phyloP scores from a whole-genome alignment of 2,888 invertebrate genomes.

The Phrixothrix hirtus region DNA sequence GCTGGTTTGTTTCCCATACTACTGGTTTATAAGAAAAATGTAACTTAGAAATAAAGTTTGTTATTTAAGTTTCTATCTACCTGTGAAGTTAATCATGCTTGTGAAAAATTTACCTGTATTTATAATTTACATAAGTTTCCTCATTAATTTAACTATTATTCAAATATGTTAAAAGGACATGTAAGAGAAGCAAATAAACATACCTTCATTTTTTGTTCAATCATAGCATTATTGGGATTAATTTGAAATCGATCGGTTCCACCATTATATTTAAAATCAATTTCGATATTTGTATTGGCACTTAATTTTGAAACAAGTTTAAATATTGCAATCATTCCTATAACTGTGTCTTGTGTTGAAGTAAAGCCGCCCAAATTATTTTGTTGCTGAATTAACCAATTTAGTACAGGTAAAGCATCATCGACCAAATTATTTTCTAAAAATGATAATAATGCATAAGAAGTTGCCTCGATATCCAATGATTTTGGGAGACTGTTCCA shows the following conservation, averaged over 20 bases:
- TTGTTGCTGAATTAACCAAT: constrained; percentile 73
- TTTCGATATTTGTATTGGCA: constrained; percentile 54
- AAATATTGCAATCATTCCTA: constrained; percentile 72
- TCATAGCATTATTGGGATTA: constrained; percentile 75
- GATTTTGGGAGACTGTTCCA: constrained; percentile 70
- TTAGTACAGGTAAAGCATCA: constrained; percentile 67
- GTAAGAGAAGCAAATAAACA: too few relatives aligned
- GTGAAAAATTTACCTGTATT: too few relatives aligned
- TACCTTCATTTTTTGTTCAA: constrained; percentile 80
- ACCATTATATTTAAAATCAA: constrained; percentile 48
- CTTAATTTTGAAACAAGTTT: constrained; percentile 66
- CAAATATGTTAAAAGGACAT: too few relatives aligned
- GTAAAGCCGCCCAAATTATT: constrained; percentile 73
- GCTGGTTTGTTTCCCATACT: too few relatives aligned
- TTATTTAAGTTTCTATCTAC: too few relatives aligned
- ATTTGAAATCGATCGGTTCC: constrained; percentile 68
- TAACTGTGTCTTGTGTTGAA: constrained; percentile 76
- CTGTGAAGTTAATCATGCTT: too few relatives aligned
- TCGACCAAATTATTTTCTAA: constrained; percentile 56
- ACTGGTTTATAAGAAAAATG: too few relatives aligned
- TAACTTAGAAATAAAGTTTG: too few relatives aligned
- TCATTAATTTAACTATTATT: too few relatives aligned
- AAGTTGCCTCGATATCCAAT: constrained; percentile 83
- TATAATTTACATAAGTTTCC: too few relatives aligned
- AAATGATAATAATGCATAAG: constrained; percentile 81